Percentiles rank a stretch among this genome's conserved stretches.
phyloP scores from a whole-genome alignment of 1,140 invertebrate genomes.

The Bombus sibiricus region DNA sequence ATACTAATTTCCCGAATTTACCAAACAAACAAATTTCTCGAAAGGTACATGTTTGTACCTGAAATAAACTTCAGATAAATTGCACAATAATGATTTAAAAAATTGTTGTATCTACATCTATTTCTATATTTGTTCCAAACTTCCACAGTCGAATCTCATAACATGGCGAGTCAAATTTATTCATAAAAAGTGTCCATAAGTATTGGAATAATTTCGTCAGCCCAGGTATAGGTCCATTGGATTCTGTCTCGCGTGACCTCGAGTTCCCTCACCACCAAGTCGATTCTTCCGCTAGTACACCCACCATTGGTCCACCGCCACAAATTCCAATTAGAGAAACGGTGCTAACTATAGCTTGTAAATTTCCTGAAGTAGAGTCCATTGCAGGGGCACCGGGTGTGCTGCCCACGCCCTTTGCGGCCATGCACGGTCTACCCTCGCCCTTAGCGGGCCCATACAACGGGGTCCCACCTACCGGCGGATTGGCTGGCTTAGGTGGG shows the following conservation, averaged over 20 bases:
- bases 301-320: neutral
- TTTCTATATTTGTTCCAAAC: too few species aligned
- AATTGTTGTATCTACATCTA: too few species aligned
- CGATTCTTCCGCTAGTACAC: neutral
- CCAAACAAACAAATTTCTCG: neutral
- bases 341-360: constrained; percentile 66
- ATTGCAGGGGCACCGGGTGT: constrained; percentile 89
- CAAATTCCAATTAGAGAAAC: neutral
- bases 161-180: too few species aligned
- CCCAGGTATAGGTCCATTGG: neutral
- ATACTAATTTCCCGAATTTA: neutral
- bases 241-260: neutral
- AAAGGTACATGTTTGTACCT: too few species aligned
- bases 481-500: constrained; percentile 88
- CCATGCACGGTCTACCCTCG: constrained; percentile 87
- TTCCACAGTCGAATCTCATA: too few species aligned
- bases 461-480: constrained; percentile 86
- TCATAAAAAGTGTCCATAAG: too few species aligned
- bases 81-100: too few species aligned
- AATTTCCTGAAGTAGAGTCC: constrained; percentile 81
- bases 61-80: neutral
- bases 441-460: constrained; percentile 88
- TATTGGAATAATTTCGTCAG: too few species aligned
- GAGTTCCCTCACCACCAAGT: neutral
- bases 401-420: constrained; percentile 91